These are phyloP conservation scores for Parapristionchus giblindavisi DNA, from an alignment of 2,888 invertebrate genomes.

Conservation along the genomic window DNA sequence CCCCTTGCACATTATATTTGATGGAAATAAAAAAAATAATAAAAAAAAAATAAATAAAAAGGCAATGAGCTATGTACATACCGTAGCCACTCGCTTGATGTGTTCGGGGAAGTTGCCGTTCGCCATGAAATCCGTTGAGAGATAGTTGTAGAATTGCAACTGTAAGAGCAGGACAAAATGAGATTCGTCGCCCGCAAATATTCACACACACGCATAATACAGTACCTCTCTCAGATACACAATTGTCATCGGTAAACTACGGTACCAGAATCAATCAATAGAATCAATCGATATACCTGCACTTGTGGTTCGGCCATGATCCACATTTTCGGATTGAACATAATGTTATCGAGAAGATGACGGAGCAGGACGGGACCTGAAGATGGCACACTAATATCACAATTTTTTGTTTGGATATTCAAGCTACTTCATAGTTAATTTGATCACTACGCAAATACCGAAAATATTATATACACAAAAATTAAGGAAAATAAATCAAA, in stretches of 20 bases:
- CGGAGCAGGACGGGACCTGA: conserved; percentile 71
- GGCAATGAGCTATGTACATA: conserved; percentile 31
- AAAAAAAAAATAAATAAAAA: not conserved
- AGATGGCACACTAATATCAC: too few relatives aligned
- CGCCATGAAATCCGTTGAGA: conserved; percentile 97
- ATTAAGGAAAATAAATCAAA: conserved; percentile 19
- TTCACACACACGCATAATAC: not conserved
- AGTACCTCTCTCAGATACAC: not conserved
- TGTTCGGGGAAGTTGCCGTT: conserved; percentile 82
- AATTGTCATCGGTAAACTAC: not conserved
- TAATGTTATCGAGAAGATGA: conserved; percentile 96
- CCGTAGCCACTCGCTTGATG: conserved; percentile 86
- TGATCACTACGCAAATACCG: not conserved
- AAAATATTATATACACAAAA: not conserved
- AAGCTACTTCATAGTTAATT: not conserved
- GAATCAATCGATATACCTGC: conserved; percentile 76
- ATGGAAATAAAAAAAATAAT: too few relatives aligned
- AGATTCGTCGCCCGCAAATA: not conserved
- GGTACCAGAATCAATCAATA: conserved; percentile 12
- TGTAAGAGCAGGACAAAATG: conserved; percentile 29
- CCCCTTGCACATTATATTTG: too few relatives aligned
- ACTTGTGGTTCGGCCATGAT: conserved; percentile 87
- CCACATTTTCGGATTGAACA: conserved; percentile 99
- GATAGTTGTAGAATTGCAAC: conserved; percentile 85
- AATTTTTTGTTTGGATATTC: conserved; percentile 48